Percentiles rank a stretch among this genome's conserved stretches.
Conservation (phyloP, 2,113 vertebrate genomes). For the Microcebus murinus region DNA sequence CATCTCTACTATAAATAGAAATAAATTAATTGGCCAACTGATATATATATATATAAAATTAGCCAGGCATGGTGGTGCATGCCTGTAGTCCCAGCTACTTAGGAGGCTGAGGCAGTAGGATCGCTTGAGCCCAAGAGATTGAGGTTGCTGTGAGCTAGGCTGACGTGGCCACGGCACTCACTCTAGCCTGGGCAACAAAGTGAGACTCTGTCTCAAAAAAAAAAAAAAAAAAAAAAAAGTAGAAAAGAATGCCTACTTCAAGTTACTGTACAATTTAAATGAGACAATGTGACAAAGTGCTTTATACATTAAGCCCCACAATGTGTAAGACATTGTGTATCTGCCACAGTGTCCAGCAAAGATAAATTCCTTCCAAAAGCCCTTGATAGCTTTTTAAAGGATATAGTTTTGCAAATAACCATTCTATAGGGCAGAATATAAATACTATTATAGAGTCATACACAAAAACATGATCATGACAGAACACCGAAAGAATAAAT, state of each 20-base stretch:
- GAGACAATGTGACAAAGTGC: neutral
- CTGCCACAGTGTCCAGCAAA: neutral
- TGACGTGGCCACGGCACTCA: no score
- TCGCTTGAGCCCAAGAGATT: no score
- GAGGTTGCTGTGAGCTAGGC: no score
- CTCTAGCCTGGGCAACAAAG: no score
- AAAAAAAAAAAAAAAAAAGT: neutral
- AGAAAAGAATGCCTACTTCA: neutral
- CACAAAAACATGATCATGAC: neutral
- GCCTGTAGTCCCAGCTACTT: no score
- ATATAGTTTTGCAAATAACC: neutral
- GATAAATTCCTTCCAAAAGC: neutral
- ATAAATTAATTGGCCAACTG: no score
- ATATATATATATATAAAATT: no score
- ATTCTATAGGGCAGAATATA: neutral
- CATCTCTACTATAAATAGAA: no score
- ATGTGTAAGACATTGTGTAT: neutral
- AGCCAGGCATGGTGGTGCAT: no score
- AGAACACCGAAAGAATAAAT: neutral
- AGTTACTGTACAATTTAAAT: neutral
- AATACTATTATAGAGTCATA: neutral
- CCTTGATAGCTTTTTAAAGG: neutral
- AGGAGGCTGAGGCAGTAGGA: no score
- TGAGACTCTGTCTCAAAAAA: no score
- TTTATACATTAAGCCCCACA: neutral